Conservation (phyloP, 2,888 invertebrate genomes). For the Zootermopsis nevadensis region DNA sequence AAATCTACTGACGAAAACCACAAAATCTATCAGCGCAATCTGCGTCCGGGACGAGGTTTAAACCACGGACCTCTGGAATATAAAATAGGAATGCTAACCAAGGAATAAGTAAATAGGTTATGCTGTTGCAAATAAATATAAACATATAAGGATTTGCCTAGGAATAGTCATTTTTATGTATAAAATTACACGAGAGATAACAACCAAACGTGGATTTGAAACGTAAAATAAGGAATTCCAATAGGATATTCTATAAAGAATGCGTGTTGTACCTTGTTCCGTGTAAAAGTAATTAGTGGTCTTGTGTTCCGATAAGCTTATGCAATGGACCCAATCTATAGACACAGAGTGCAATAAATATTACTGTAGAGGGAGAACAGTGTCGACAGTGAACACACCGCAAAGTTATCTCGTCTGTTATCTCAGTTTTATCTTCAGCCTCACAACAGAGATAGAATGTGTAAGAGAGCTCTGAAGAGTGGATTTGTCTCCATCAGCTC, state of each 20-base stretch:
- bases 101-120: no score
- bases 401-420: neutral
- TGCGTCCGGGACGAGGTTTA: no score
- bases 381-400: conserved; percentile 10
- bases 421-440: neutral
- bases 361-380: neutral
- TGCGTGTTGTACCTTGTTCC: neutral
- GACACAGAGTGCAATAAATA: conserved; percentile 22
- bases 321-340: conserved; percentile 35
- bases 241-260: neutral
- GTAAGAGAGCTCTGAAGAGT: neutral
- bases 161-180: no score
- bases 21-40: no score
- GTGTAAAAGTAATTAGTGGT: conserved; percentile 15
- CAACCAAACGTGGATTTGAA: no score
- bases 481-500: neutral
- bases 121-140: no score
- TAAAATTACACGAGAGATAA: no score
- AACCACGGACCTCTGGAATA: no score
- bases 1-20: no score
- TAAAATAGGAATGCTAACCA: no score
- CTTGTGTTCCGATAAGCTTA: conserved; percentile 31
- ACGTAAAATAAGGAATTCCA: no score
- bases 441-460: neutral
- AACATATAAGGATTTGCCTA: no score